Evolutionary conservation across 1,140 invertebrate genomes (phyloP), one percentile per base, ranked within the genome.

Genomic region (Brachionus paranguensis): DNA sequence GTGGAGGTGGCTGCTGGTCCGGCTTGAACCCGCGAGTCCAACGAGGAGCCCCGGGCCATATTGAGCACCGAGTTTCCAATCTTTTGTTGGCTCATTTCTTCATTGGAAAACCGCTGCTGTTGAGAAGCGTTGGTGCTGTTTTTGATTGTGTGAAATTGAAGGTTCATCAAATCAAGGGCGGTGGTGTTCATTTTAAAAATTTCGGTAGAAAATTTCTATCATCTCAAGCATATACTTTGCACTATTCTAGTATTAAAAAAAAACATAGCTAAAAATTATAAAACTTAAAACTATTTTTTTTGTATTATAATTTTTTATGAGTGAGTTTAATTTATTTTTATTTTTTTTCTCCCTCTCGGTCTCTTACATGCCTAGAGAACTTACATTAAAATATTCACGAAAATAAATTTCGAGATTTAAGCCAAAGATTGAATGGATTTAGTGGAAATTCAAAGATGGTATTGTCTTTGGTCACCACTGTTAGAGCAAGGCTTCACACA

Each of bases 291-390:
- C 60, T 65, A 65, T 65, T 37, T n/a, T 68, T 68, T 68, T 68
- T 68, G 27, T 72, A 72, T 72, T 72, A 72, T 72, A 72, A 72
- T 72, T 72, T 72, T 72, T 72, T 72, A 72, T 72, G 68, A 72
- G 68, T 72, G 68, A 72, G 68, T 72, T 72, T 72, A 72, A 72
- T 72, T 72, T 72, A 72, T 72, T 72, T 72, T 43, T 37, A 10
- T 37, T 72, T 68, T 72, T 72, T 72, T 43, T 72, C 41, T 43
- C 37, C 10, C 27, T 68, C 27, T 68, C 65, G 65, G 33, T 43
- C 37, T 43, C 17, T 20, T 43, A 72, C 68, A 72, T 60, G 53
- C 53, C 53, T 60, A 60, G 53, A 60, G 53, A 60, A 11, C 20
- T 60, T 20, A 60, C 53, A 60, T 60, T 60, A 72, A 41, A 72